These are phyloP conservation scores for Zygaena filipendulae DNA, from an alignment of 2,888 invertebrate species.

Conservation along the genomic window DNA sequence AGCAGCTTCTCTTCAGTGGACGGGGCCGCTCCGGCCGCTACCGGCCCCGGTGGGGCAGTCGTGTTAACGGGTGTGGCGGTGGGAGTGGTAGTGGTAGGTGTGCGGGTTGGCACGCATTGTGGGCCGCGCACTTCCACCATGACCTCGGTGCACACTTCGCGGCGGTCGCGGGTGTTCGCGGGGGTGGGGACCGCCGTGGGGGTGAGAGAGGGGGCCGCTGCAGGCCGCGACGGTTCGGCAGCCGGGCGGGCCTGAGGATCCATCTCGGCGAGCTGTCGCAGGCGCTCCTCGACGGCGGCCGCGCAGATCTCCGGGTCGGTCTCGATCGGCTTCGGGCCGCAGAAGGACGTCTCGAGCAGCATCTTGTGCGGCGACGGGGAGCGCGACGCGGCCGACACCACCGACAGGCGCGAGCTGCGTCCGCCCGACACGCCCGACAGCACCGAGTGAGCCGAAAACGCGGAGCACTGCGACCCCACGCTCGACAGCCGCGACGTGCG, in stretches of 20 bases:
- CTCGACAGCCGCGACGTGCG: conserved; percentile 85
- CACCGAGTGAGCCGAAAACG: conserved; percentile 56
- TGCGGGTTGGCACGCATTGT: conserved; percentile 11
- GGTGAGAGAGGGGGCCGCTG: conserved; percentile 7
- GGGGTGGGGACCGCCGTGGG: conserved; percentile 7
- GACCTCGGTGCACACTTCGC: conserved; percentile 46
- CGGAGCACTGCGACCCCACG: conserved; percentile 83
- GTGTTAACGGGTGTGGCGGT: conserved; percentile 9
- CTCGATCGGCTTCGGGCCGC: conserved; percentile 81
- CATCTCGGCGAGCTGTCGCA: conserved; percentile 47
- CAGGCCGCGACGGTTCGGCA: conserved; percentile 11
- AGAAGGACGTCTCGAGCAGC: conserved; percentile 90
- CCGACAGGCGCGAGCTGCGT: conserved; percentile 50
- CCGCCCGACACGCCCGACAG: conserved; percentile 33
- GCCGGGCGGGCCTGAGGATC: conserved; percentile 12
- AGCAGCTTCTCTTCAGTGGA: conserved; percentile 30
- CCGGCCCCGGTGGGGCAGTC: conserved; percentile 7
- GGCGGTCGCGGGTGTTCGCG: conserved; percentile 37
- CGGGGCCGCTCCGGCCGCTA: conserved; percentile 11
- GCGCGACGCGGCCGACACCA: conserved; percentile 69
- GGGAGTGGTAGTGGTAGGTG: conserved; percentile 7
- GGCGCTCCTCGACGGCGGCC: conserved; percentile 53
- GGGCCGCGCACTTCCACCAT: conserved; percentile 32
- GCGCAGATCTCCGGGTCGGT: conserved; percentile 57
- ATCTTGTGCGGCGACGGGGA: conserved; percentile 93